Evolutionary conservation across 2,797 vertebrate species (phyloP).

Genomic region (Coilia nasus): DNA sequence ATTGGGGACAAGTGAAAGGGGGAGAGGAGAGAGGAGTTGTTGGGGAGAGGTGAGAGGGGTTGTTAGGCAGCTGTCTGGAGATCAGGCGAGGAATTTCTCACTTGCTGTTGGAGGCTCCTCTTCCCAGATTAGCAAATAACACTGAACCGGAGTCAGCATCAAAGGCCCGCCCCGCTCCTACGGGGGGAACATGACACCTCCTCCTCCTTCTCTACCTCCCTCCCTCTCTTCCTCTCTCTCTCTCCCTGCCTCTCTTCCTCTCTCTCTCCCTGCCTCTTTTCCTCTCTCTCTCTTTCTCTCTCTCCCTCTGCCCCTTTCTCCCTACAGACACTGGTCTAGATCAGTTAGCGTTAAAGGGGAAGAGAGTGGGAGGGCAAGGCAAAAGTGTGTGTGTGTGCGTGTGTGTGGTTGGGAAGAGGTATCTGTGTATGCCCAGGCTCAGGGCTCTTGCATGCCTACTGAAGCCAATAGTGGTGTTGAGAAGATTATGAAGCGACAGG

Average conservation of each 20-base stretch:
- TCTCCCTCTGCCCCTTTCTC: no score
- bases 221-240: neutral
- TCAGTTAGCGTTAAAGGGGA: no score
- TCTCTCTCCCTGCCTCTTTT: neutral
- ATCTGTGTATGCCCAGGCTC: neutral
- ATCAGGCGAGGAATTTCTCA: conserved; percentile 23
- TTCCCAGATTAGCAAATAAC: neutral
- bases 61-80: conserved; percentile 26
- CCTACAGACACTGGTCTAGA: no score
- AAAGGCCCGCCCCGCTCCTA: neutral
- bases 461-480: neutral
- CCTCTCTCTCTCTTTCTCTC: no score
- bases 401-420: neutral
- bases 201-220: neutral
- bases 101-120: conserved; percentile 23
- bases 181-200: neutral
- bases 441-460: neutral
- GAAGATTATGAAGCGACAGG: neutral
- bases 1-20: neutral
- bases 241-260: neutral
- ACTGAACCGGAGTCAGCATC: neutral
- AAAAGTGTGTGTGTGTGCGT: no score
- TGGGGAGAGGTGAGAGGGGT: neutral
- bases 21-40: neutral
- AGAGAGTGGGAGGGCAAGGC: no score